Evolutionary conservation across 2,797 vertebrate species (phyloP).

Genomic region (Catamblyrhynchus diadema): DNA sequence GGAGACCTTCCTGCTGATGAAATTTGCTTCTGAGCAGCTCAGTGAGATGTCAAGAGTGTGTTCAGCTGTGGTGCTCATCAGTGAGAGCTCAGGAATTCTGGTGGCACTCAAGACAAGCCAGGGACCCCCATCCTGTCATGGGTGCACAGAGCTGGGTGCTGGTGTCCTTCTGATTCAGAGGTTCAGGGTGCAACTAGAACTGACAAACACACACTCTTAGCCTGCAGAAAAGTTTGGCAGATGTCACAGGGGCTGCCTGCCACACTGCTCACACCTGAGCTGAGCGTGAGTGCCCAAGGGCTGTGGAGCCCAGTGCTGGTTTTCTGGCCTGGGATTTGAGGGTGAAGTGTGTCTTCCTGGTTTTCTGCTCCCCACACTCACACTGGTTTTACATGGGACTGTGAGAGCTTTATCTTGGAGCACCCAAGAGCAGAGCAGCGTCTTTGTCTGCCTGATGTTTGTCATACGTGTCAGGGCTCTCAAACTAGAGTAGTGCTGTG

Average conservation of each 20-base stretch:
- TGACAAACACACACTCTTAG: rapidly evolving
- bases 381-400: background rate
- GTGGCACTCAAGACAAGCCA: rapidly evolving
- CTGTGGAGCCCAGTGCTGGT: rapidly evolving
- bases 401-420: background rate
- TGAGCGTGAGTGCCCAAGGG: background rate
- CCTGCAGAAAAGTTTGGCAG: background rate
- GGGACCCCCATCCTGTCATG: background rate
- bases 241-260: background rate
- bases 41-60: background rate
- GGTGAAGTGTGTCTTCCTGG: background rate
- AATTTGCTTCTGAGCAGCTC: background rate
- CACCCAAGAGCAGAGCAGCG: background rate
- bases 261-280: background rate
- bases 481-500: background rate
- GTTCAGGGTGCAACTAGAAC: background rate
- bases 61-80: background rate
- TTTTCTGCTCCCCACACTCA: background rate
- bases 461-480: background rate
- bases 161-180: background rate
- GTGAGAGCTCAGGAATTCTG: background rate
- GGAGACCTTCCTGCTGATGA: background rate
- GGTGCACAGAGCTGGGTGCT: background rate
- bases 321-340: background rate
- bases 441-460: constrained; percentile 11